A percentile compares a stretch with the other conserved stretches of the same genome.
Evolutionary conservation across 1,140 invertebrate genomes (phyloP).

Genomic region (Phortica variegata): DNA sequence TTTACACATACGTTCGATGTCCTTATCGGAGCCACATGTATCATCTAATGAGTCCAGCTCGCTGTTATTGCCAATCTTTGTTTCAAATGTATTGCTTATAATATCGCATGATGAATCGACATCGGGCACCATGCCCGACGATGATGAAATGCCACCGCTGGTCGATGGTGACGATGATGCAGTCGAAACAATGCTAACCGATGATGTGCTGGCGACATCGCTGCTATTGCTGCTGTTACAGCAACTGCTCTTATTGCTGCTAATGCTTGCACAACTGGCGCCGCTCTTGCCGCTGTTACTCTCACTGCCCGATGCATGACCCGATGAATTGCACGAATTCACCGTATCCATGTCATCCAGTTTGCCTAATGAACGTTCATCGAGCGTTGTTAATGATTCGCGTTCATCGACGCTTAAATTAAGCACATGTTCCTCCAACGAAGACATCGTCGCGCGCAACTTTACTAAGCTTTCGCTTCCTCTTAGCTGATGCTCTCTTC

Average conservation of each 20-base stretch:
- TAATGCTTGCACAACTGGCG: too few species aligned
- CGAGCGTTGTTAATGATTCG: too few species aligned
- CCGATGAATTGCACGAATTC: too few species aligned
- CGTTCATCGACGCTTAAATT: too few species aligned
- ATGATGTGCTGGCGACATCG: constrained; percentile 37
- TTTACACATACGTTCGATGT: constrained; percentile 45
- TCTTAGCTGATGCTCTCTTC: too few species aligned
- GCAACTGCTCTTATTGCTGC: constrained; percentile 37
- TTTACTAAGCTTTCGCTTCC: too few species aligned
- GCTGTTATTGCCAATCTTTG: constrained; percentile 26
- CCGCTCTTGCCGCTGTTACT: not conserved
- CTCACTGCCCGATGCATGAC: too few species aligned
- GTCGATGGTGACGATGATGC: constrained; percentile 16
- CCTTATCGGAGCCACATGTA: constrained; percentile 42
- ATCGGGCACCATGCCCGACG: constrained; percentile 33
- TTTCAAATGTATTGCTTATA: constrained; percentile 30
- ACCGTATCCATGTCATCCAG: too few species aligned
- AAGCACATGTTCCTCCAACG: not conserved
- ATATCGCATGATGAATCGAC: constrained; percentile 40
- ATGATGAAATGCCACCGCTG: constrained; percentile 24
- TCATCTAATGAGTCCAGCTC: constrained; percentile 50
- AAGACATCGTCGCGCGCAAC: not conserved
- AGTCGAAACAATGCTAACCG: constrained; percentile 32
- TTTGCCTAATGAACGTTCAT: too few species aligned
- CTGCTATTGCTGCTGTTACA: constrained; percentile 36